Evolutionary conservation across 2,888 invertebrate genomes (phyloP), one percentile per base, ranked within the genome.

Genomic region (Acanthosepion esculentum): DNA sequence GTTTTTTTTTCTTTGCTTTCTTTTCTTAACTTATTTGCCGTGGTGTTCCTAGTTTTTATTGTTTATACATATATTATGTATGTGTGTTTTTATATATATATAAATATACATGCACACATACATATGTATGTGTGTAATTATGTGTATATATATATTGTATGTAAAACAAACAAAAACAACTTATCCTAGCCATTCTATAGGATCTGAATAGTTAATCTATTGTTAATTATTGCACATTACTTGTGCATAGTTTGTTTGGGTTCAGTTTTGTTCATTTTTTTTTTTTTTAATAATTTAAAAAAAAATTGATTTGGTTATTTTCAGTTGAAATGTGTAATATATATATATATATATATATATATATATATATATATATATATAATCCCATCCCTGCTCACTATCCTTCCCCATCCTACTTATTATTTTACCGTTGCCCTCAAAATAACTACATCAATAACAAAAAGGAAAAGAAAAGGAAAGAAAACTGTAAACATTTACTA

Each of bases 21-120:
- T 29, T 53, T 53, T n/a, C 48, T 93, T 93, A 93, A 93, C 50
- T 93, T 93, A 93, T 93, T 93, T 93, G 93, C 93, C 48, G 93
- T 93, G 93, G 50, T 93, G 93, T 93, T 93, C 29, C n/a, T 93
- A 53, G 93, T 53, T 93, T 48, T 93, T 26, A 93, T 93, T 93
- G 48, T 93, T 93, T 93, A 93, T 53, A 93, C 53, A n/a, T 93
- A 18, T 53, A 48, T 78, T 78, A 78, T 78, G 78, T 78, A 78
- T 78, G 78, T n/a, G n/a, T 12, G n/a, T 78, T 8, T 78, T 8
- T 78, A n/a, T 78, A 78, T 78, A 78, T 78, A 78, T 78, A 78
- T 78, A 78, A 33, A 78, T 78, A 78, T 78, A 33, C 33, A 78
- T n/a, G 12, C n/a, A 78, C 33, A n/a, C n/a, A n/a, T 15, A 33